Evolutionary conservation across 1,140 invertebrate genomes (phyloP).

Genomic region (Zaprionus taronus): DNA sequence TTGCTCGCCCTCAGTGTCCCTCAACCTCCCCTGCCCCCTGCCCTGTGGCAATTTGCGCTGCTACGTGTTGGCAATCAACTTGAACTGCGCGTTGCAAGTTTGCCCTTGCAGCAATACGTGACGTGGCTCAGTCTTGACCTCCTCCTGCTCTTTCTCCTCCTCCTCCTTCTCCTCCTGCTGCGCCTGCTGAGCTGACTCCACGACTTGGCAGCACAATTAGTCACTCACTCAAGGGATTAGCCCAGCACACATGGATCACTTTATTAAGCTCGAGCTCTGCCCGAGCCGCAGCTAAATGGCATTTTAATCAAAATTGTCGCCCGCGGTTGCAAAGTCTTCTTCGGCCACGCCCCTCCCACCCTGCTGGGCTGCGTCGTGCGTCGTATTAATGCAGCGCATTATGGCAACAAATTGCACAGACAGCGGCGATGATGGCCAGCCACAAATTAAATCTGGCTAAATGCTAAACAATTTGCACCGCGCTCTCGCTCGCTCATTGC

Average conservation of each 20-base stretch:
- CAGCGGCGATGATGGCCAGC: slow-evolving; percentile 62
- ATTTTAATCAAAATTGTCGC: slow-evolving; percentile 83
- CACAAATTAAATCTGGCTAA: slow-evolving; percentile 76
- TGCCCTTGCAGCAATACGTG: slow-evolving; percentile 58
- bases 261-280: slow-evolving; percentile 45
- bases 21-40: neutral
- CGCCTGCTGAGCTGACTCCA: neutral
- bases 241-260: slow-evolving; percentile 48
- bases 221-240: slow-evolving; percentile 59
- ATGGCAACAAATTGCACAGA: slow-evolving; percentile 65
- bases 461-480: slow-evolving; percentile 80
- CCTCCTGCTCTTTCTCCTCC: slow-evolving; percentile 4
- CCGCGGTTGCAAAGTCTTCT: slow-evolving; percentile 29
- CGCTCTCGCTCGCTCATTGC: slow-evolving; percentile 2
- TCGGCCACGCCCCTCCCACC: neutral
- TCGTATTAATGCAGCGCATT: slow-evolving; percentile 65
- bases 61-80: slow-evolving; percentile 72
- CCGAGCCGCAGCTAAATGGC: slow-evolving; percentile 58
- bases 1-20: slow-evolving; percentile 41
- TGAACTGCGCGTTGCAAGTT: slow-evolving; percentile 60
- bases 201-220: slow-evolving; percentile 56
- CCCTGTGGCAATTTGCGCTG: slow-evolving; percentile 61
- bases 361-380: neutral
- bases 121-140: slow-evolving; percentile 25
- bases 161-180: neutral